A percentile compares a stretch with the other conserved stretches of the same genome.
These are phyloP conservation scores for Heliornis fulica DNA, from an alignment of 2,113 vertebrate genomes.

Conservation along the genomic window DNA sequence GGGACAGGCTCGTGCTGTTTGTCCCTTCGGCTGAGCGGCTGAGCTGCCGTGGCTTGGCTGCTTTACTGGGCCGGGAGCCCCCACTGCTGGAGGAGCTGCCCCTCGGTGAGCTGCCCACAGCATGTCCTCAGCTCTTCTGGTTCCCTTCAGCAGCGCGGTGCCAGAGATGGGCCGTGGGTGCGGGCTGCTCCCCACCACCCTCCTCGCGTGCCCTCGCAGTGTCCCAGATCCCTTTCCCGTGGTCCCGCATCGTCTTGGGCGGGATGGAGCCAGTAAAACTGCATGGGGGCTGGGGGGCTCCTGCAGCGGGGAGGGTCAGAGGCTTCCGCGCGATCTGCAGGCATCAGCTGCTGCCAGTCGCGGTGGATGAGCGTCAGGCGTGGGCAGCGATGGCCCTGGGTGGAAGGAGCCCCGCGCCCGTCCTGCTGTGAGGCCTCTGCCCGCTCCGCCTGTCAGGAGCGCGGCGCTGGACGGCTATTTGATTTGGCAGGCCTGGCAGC, in stretches of 20 bases:
- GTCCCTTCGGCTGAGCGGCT: not conserved
- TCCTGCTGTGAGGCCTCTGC: not conserved
- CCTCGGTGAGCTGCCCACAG: not conserved
- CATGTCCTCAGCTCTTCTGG: not conserved
- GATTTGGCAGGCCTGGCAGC: conserved; percentile 42
- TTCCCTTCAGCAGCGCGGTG: not conserved
- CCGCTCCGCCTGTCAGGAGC: not conserved
- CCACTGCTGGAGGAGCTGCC: not conserved
- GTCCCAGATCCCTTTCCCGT: not conserved
- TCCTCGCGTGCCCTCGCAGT: rapidly evolving
- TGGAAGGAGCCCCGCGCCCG: not conserved
- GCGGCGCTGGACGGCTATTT: not conserved
- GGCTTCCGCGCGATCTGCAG: not conserved
- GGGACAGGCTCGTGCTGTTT: not conserved
- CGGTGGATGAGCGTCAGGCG: not conserved
- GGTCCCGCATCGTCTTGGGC: not conserved
- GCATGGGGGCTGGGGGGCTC: not conserved
- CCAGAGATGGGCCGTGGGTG: not conserved
- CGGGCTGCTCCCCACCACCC: not conserved
- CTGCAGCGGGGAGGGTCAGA: not conserved
- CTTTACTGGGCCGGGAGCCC: not conserved
- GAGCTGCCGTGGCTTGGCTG: not conserved
- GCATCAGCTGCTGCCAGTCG: conserved; percentile 49
- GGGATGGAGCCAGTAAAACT: not conserved
- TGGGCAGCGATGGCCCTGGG: not conserved